Percentiles rank a stretch among this genome's conserved stretches.
Evolutionary conservation across 2,888 invertebrate species (phyloP).

Genomic region (Limnephilus auricula): DNA sequence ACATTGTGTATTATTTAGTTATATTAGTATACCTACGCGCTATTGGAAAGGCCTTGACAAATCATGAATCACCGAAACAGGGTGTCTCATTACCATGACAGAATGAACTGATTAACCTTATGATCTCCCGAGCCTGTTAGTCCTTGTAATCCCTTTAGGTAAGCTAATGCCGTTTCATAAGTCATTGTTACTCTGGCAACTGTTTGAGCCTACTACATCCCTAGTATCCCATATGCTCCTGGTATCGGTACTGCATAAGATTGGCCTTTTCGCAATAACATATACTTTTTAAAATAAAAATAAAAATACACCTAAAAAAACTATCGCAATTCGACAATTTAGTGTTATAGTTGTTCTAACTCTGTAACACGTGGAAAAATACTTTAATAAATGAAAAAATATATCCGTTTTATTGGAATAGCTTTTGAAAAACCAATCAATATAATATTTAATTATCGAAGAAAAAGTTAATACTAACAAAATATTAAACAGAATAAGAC

Average conservation of each 20-base stretch:
- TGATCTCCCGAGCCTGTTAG: conserved; percentile 41
- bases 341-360: too few species aligned
- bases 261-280: background rate
- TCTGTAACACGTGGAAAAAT: too few species aligned
- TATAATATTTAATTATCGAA: too few species aligned
- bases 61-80: background rate
- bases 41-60: background rate
- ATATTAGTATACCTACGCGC: too few species aligned
- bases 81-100: conserved; percentile 41
- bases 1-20: background rate
- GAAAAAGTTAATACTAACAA: too few species aligned
- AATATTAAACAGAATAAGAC: too few species aligned
- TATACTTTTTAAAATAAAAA: background rate
- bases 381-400: too few species aligned
- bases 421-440: too few species aligned
- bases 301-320: too few species aligned
- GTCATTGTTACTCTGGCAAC: conserved; percentile 57
- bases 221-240: background rate
- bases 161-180: conserved; percentile 60
- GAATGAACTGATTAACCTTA: conserved; percentile 53
- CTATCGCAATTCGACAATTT: too few species aligned
- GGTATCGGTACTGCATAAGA: background rate
- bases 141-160: conserved; percentile 46
- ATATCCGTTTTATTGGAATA: too few species aligned
- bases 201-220: conserved; percentile 20